Percentiles rank a stretch among this genome's conserved stretches.
These are phyloP conservation scores for Malurus splendens DNA, from an alignment of 2,797 vertebrate genomes.

Conservation along the genomic window DNA sequence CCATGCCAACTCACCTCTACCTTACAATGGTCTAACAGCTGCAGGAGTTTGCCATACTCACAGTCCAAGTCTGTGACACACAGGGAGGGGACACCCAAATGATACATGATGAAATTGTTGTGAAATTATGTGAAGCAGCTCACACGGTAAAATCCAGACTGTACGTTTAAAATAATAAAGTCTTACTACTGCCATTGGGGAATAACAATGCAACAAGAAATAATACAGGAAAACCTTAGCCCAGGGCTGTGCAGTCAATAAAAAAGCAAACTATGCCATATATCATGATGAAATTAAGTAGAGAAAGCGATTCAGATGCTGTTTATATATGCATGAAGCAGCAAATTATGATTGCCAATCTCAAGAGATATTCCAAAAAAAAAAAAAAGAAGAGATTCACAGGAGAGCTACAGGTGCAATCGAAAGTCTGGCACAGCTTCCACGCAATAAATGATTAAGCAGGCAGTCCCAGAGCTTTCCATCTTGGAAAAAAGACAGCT, in stretches of 20 bases:
- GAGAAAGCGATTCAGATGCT: neutral
- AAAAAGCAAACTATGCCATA: neutral
- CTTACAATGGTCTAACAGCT: neutral
- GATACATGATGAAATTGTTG: neutral
- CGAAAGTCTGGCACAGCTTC: neutral
- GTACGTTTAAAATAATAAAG: neutral
- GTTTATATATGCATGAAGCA: neutral
- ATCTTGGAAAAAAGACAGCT: neutral
- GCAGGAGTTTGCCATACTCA: neutral
- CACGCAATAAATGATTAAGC: neutral
- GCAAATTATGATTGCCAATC: neutral
- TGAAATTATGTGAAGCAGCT: neutral
- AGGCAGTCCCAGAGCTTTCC: neutral
- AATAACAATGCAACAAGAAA: neutral
- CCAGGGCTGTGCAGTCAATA: rapidly evolving
- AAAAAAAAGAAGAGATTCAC: rapidly evolving
- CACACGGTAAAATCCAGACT: neutral
- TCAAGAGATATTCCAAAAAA: neutral
- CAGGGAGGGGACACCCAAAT: neutral
- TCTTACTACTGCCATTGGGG: neutral
- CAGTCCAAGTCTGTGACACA: neutral
- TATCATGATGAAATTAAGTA: neutral
- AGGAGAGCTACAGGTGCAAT: neutral
- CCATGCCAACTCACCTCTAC: neutral
- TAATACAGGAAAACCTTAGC: neutral